Evolutionary conservation across 2,113 vertebrate genomes (phyloP).

Genomic region (Ramphastos sulfuratus): DNA sequence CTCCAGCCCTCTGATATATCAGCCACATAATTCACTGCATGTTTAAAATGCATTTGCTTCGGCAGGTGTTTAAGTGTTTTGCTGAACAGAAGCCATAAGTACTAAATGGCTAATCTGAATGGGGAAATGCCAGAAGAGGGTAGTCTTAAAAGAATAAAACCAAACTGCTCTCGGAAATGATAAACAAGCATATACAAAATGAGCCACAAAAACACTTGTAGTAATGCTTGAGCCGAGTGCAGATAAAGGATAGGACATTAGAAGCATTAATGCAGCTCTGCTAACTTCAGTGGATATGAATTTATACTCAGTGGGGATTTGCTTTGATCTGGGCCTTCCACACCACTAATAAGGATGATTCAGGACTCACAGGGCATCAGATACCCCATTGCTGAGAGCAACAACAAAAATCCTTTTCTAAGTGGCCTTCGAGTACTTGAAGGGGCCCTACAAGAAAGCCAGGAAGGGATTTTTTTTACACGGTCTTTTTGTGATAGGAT

Average conservation of each 20-base stretch:
- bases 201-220: not conserved
- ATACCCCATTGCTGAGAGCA: not conserved
- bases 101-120: slow-evolving; percentile 23
- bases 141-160: slow-evolving; percentile 21
- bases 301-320: not conserved
- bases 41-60: slow-evolving; percentile 26
- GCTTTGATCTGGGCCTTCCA: not conserved
- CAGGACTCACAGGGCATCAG: not conserved
- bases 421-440: not conserved
- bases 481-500: too few relatives aligned
- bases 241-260: not conserved
- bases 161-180: not conserved
- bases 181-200: slow-evolving; percentile 19
- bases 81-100: slow-evolving; percentile 34
- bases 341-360: not conserved
- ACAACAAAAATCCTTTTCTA: not conserved
- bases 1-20: not conserved
- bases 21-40: not conserved
- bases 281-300: not conserved
- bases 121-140: slow-evolving; percentile 1
- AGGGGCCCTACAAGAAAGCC: too few relatives aligned
- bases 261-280: not conserved
- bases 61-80: not conserved
- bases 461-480: too few relatives aligned
- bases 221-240: not conserved